Percentiles rank a stretch among this genome's conserved stretches.
Evolutionary conservation across 2,888 invertebrate species (phyloP).

Genomic region (Cheilosia vernalis): DNA sequence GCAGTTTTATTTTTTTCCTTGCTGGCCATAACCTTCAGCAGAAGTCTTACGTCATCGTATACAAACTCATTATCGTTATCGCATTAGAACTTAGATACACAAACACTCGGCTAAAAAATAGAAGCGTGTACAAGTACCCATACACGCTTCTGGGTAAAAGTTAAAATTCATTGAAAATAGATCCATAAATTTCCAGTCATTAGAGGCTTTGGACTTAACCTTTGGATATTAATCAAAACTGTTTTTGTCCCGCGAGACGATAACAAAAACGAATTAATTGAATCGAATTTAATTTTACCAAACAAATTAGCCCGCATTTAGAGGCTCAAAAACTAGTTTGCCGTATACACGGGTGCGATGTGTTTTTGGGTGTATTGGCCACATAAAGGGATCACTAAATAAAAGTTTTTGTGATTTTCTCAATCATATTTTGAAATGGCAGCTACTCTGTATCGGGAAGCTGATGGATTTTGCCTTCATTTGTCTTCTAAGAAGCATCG

Average conservation of each 20-base stretch:
- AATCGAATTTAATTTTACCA: conserved; percentile 14
- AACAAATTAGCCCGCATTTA: conserved; percentile 26
- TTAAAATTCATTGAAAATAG: conserved; percentile 11
- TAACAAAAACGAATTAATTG: background rate
- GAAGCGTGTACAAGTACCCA: background rate
- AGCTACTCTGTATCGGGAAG: background rate
- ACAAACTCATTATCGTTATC: conserved; percentile 14
- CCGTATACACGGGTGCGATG: background rate
- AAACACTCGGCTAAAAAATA: background rate
- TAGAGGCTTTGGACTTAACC: conserved; percentile 40
- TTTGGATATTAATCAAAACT: conserved; percentile 37
- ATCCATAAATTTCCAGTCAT: conserved; percentile 42
- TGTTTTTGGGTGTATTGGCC: background rate
- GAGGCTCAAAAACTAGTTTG: background rate
- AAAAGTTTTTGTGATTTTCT: conserved; percentile 3
- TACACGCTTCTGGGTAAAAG: background rate
- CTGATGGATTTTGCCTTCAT: background rate
- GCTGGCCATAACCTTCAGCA: conserved; percentile 14
- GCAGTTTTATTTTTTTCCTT: background rate
- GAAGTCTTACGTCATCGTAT: conserved; percentile 26
- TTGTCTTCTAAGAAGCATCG: no score
- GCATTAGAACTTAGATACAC: background rate
- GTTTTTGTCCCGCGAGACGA: background rate
- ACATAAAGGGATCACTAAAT: conserved; percentile 15
- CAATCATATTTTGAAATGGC: background rate